These are phyloP conservation scores for Odontocolon sp. DNA, from an alignment of 2,888 invertebrate genomes.

Conservation along the genomic window DNA sequence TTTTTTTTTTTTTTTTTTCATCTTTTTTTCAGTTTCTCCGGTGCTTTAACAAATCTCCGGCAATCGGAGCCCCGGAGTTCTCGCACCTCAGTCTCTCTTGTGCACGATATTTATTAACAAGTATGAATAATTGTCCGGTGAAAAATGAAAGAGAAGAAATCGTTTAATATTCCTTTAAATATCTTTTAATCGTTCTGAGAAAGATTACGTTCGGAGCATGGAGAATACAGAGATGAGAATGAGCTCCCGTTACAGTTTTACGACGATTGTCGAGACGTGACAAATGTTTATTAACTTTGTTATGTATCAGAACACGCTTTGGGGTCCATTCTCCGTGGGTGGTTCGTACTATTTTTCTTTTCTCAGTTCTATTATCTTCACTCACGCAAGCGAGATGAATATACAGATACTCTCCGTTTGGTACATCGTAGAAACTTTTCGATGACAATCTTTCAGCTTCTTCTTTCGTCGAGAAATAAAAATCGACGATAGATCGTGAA, in stretches of 20 bases:
- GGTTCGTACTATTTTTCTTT: too few relatives aligned
- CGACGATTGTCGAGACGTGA: conserved; percentile 30
- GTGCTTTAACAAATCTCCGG: conserved; percentile 49
- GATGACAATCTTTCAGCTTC: too few relatives aligned
- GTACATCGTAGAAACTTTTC: not conserved
- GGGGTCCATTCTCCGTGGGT: not conserved
- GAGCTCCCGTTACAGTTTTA: conserved; percentile 45
- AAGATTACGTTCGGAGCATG: not conserved
- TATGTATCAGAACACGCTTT: not conserved
- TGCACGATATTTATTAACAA: conserved; percentile 41
- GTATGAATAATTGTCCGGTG: conserved; percentile 37
- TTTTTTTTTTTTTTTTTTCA: not conserved
- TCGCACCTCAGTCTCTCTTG: conserved; percentile 34
- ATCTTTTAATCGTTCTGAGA: conserved; percentile 29
- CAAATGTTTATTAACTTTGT: conserved; percentile 53
- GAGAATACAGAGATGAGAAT: not conserved
- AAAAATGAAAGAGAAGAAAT: not conserved
- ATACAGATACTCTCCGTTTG: too few relatives aligned
- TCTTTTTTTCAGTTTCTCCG: not conserved
- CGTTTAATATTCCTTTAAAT: conserved; percentile 18
- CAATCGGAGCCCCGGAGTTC: conserved; percentile 37
- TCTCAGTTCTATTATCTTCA: too few relatives aligned
- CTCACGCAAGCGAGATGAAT: too few relatives aligned
- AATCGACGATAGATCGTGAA: too few relatives aligned
- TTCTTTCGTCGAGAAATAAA: too few relatives aligned